phyloP scores from a whole-genome alignment of 2,888 invertebrate genomes.

The Allygus modestus region DNA sequence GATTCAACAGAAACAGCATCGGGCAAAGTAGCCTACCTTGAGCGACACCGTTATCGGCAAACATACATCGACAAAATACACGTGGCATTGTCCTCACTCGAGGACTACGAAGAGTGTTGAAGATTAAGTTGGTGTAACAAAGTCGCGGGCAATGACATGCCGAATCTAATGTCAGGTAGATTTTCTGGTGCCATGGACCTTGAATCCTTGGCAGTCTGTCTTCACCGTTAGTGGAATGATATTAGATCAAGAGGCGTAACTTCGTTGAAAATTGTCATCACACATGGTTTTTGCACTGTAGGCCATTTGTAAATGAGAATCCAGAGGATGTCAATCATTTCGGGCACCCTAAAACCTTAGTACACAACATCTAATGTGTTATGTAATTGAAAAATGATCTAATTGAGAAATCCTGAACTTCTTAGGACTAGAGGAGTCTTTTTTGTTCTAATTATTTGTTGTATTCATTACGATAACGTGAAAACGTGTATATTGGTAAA shows the following conservation, averaged over 20 bases:
- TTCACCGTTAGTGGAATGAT: neutral
- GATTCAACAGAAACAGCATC: neutral
- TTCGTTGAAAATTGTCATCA: neutral
- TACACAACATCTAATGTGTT: too few species aligned
- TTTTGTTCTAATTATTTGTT: too few species aligned
- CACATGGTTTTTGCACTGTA: neutral
- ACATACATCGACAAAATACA: neutral
- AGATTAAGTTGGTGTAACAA: neutral
- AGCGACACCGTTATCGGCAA: neutral
- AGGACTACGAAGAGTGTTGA: neutral
- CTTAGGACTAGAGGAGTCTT: too few species aligned
- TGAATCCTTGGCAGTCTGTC: slow-evolving; percentile 4
- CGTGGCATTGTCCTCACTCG: neutral
- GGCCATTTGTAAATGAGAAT: too few species aligned
- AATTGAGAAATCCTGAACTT: too few species aligned
- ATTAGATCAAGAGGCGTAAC: neutral
- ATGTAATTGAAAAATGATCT: too few species aligned
- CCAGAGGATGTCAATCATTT: too few species aligned
- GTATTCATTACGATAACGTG: too few species aligned
- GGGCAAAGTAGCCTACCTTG: neutral
- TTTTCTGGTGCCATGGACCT: slow-evolving; percentile 22
- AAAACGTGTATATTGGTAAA: too few species aligned
- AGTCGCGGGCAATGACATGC: slow-evolving; percentile 8
- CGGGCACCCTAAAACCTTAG: too few species aligned
- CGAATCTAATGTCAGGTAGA: slow-evolving; percentile 8